Evolutionary conservation across 2,113 vertebrate species (phyloP).

Genomic region (Ifrita kowaldi): DNA sequence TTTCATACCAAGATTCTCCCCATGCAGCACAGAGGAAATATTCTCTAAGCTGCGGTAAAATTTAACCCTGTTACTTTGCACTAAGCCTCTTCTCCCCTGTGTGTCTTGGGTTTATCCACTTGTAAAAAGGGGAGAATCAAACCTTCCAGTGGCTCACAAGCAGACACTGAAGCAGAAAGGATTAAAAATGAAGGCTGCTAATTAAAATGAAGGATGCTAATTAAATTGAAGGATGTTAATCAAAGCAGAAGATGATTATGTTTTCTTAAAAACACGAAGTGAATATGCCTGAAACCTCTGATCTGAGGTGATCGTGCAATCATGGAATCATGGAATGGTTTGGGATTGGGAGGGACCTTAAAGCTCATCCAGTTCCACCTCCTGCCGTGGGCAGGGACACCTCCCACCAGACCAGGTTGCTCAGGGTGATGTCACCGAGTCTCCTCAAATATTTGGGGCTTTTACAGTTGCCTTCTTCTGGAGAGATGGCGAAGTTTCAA

Average conservation of each 20-base stretch:
- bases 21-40: neutral
- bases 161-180: neutral
- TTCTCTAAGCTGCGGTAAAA: neutral
- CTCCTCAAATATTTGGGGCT: neutral
- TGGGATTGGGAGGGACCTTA: neutral
- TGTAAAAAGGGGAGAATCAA: neutral
- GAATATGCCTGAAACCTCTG: neutral
- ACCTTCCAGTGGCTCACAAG: neutral
- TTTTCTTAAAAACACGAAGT: neutral
- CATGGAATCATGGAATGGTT: neutral
- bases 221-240: neutral
- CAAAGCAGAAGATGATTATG: neutral
- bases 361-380: neutral
- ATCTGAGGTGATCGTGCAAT: accelerated
- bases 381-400: neutral
- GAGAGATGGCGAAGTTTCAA: accelerated
- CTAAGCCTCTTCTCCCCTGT: neutral
- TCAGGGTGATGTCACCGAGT: neutral
- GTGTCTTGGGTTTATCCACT: neutral
- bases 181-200: neutral
- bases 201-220: neutral
- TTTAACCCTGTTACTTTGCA: accelerated
- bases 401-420: neutral
- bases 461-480: accelerated
- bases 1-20: neutral